Percentiles rank a stretch among this genome's conserved stretches.
These are phyloP conservation scores for Leucophenga montana DNA, from an alignment of 2,888 invertebrate species.

Conservation along the genomic window DNA sequence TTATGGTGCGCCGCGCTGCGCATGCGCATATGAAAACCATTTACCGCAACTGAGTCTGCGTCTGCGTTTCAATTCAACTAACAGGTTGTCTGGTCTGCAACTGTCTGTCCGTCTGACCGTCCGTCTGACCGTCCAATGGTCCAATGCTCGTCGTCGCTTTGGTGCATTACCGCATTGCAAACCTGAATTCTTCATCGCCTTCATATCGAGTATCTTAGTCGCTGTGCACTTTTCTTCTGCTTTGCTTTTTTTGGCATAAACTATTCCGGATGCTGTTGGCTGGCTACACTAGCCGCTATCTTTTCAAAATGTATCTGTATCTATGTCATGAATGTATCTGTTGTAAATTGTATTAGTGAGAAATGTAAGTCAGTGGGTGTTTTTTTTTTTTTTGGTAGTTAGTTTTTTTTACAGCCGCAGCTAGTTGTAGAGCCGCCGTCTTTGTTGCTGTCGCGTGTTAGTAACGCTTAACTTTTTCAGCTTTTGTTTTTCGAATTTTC, in stretches of 20 bases:
- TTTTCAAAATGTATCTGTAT: too few relatives aligned
- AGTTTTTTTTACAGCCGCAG: too few relatives aligned
- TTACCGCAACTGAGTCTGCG: constrained; percentile 19
- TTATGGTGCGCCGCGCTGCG: constrained; percentile 18
- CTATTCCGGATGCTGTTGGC: constrained; percentile 43
- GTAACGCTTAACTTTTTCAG: background rate
- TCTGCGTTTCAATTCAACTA: background rate
- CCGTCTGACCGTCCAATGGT: background rate
- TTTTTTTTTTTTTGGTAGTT: background rate
- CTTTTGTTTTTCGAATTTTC: constrained; percentile 11
- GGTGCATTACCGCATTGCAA: constrained; percentile 26
- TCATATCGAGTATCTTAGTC: too few relatives aligned
- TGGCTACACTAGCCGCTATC: background rate
- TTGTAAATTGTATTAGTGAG: background rate
- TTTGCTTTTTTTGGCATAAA: constrained; percentile 8
- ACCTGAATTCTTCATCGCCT: constrained; percentile 17
- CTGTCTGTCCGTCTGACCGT: background rate
- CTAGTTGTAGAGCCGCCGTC: too few relatives aligned
- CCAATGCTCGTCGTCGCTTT: background rate
- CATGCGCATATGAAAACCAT: constrained; percentile 9
- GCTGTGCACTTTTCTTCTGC: background rate
- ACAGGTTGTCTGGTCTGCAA: constrained; percentile 21
- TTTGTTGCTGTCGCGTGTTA: constrained; percentile 2
- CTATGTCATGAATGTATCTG: background rate
- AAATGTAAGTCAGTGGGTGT: constrained; percentile 29